These are phyloP conservation scores for Tenualosa thibaudeaui DNA, from an alignment of 2,797 vertebrate genomes.

Conservation along the genomic window DNA sequence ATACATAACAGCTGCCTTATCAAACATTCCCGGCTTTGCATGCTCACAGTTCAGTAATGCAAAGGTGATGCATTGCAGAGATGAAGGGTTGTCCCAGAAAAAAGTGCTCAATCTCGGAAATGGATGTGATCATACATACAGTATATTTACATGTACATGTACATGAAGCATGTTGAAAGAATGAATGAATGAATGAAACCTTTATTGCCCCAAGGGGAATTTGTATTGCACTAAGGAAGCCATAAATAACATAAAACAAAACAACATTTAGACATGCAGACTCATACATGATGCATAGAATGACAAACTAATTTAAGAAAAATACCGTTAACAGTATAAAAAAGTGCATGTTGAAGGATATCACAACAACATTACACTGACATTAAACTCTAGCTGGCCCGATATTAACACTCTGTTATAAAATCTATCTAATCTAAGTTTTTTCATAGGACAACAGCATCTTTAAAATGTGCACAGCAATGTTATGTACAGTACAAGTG, in stretches of 20 bases:
- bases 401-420: neutral
- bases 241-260: too few species aligned
- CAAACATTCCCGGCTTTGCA: neutral
- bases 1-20: too few species aligned
- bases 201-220: too few species aligned
- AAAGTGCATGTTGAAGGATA: too few species aligned
- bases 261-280: too few species aligned
- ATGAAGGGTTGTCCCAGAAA: neutral
- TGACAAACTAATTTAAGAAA: too few species aligned
- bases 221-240: too few species aligned
- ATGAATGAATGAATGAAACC: too few species aligned
- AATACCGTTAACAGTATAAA: too few species aligned
- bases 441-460: neutral
- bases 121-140: neutral
- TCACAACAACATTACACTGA: neutral
- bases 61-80: neutral
- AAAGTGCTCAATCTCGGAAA: neutral
- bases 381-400: neutral
- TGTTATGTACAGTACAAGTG: neutral
- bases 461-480: neutral
- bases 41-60: neutral
- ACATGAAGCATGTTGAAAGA: neutral
- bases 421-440: neutral
- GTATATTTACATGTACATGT: too few species aligned
- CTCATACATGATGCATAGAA: too few species aligned